Evolutionary conservation across 2,113 vertebrate genomes (phyloP).

Genomic region (Atlantisia rogersi): DNA sequence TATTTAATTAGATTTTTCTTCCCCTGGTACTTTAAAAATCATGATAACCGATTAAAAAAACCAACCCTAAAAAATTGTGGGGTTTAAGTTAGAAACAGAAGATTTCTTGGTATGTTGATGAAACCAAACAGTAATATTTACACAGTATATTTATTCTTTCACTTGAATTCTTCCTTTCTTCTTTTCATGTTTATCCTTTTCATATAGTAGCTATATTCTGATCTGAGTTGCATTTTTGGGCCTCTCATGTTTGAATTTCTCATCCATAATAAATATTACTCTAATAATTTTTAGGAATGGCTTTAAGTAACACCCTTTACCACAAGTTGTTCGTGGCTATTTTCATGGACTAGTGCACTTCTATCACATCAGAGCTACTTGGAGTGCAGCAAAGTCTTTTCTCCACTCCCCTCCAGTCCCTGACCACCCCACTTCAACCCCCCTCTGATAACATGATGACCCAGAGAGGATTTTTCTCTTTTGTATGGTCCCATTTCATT

Average conservation of each 20-base stretch:
- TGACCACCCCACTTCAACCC: neutral
- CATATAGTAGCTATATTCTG: neutral
- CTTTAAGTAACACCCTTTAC: neutral
- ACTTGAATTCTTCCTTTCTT: neutral
- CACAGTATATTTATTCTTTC: neutral
- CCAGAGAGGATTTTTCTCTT: neutral
- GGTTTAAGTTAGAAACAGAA: neutral
- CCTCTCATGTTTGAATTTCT: conserved; percentile 11
- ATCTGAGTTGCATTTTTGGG: neutral
- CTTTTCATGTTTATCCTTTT: conserved; percentile 9
- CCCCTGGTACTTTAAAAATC: neutral
- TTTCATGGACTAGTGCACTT: neutral
- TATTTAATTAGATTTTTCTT: neutral
- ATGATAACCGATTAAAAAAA: neutral
- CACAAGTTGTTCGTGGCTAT: neutral
- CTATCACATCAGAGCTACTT: neutral
- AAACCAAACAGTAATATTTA: conserved; percentile 4
- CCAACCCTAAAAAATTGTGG: no score
- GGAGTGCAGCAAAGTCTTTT: neutral
- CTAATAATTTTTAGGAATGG: neutral
- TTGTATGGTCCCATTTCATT: neutral
- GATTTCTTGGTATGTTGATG: neutral
- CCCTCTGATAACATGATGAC: neutral
- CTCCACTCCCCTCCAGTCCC: neutral
- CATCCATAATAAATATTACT: neutral